Percentiles rank a stretch among this genome's conserved stretches.
Conservation (phyloP, 2,113 vertebrate genomes). For the Grammomys dolichurus region DNA sequence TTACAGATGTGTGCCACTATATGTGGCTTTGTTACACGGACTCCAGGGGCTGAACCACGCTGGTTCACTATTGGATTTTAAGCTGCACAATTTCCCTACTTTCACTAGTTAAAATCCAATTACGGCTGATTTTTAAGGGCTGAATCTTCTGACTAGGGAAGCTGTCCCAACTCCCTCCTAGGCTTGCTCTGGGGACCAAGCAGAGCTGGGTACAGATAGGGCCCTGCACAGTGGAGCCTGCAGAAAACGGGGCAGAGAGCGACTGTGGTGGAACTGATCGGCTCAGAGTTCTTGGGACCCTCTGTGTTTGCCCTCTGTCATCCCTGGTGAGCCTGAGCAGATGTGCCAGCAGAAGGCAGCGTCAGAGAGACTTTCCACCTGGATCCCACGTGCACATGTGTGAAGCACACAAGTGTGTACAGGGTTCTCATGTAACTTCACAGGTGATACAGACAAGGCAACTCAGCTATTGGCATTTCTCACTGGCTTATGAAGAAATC, state of each 20-base stretch:
- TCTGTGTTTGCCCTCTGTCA: neutral
- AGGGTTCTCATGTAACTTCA: neutral
- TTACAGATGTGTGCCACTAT: neutral
- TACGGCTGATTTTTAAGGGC: neutral
- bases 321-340: neutral
- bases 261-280: neutral
- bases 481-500: neutral
- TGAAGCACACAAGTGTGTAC: too few species aligned
- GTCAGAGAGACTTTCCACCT: too few species aligned
- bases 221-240: neutral
- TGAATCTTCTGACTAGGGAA: neutral
- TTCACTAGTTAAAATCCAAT: neutral
- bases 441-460: neutral
- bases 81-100: neutral
- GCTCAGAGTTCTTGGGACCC: neutral
- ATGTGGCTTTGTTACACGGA: neutral
- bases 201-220: too few species aligned
- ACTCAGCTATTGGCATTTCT: neutral
- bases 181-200: neutral
- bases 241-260: neutral
- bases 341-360: neutral
- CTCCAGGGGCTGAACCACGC: neutral
- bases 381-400: accelerated
- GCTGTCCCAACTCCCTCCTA: neutral
- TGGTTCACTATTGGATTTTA: neutral